These are phyloP conservation scores for Drosophila repleta DNA, from an alignment of 1,140 invertebrate genomes.

Conservation along the genomic window DNA sequence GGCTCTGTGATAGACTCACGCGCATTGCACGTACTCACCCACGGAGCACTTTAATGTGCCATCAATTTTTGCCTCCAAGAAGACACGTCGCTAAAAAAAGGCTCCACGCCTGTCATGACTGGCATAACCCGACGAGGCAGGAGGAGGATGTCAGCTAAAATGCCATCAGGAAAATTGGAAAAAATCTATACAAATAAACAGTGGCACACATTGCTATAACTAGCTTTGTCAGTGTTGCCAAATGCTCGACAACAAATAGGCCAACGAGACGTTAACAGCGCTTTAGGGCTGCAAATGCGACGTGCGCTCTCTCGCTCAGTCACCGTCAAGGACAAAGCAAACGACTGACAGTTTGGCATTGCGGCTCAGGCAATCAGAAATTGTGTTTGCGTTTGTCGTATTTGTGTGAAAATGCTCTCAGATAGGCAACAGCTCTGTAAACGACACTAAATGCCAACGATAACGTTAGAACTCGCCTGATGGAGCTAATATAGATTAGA, in stretches of 20 bases:
- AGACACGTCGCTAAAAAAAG: too few relatives aligned
- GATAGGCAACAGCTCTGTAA: constrained; percentile 22
- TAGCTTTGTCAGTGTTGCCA: constrained; percentile 34
- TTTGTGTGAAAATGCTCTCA: not conserved
- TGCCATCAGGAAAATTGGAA: constrained; percentile 80
- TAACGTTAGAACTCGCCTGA: constrained; percentile 7
- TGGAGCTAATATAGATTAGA: constrained; percentile 14
- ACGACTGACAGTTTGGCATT: constrained; percentile 47
- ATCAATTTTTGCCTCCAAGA: constrained; percentile 64
- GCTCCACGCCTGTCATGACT: not conserved
- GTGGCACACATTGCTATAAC: constrained; percentile 17
- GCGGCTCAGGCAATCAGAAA: constrained; percentile 36
- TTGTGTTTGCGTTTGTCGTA: constrained; percentile 11
- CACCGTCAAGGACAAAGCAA: constrained; percentile 34
- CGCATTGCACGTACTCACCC: constrained; percentile 49
- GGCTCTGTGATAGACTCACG: constrained; percentile 53
- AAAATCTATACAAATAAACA: constrained; percentile 53
- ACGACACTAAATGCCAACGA: constrained; percentile 37
- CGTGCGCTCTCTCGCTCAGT: constrained; percentile 36
- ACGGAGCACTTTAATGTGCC: constrained; percentile 74
- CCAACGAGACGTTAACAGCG: constrained; percentile 33
- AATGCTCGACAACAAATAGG: constrained; percentile 40
- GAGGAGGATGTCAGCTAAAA: constrained; percentile 77
- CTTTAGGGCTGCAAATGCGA: constrained; percentile 47
- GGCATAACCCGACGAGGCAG: constrained; percentile 16